Conservation (phyloP, 2,113 vertebrate species). For the human region DNA sequence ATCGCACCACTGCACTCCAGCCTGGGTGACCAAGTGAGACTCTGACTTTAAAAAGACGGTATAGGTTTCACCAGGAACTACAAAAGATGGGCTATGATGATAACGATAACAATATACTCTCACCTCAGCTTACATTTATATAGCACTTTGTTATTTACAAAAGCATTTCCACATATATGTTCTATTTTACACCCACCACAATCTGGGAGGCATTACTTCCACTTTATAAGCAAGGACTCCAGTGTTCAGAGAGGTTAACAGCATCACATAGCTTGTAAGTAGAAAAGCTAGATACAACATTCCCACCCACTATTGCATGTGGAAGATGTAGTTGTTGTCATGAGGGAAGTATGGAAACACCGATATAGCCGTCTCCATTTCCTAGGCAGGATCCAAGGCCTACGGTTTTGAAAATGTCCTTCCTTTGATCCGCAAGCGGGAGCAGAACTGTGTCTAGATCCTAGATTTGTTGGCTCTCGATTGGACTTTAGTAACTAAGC, state of each 20-base stretch:
- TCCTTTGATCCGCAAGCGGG: not conserved
- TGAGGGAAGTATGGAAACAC: not conserved
- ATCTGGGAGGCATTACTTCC: not conserved
- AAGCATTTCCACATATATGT: not conserved
- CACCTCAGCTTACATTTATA: not conserved
- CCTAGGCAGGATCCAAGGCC: not conserved
- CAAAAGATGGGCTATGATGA: not conserved
- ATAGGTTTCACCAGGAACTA: not conserved
- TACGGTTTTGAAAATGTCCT: not conserved
- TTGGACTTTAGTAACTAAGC: not conserved
- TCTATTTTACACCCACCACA: not conserved
- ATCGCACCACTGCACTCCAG: not conserved
- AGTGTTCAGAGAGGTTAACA: not conserved
- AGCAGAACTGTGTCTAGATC: not conserved
- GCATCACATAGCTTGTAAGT: not conserved
- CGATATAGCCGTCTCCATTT: not conserved
- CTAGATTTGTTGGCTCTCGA: not conserved
- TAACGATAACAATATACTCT: not conserved
- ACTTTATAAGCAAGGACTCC: slow-evolving; percentile 4
- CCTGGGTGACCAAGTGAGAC: not conserved
- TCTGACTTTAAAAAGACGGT: not conserved
- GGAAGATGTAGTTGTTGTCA: not conserved
- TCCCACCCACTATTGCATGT: not conserved
- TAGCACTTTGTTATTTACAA: not conserved
- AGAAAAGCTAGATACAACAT: not conserved